A percentile compares a stretch with the other conserved stretches of the same genome.
Evolutionary conservation across 2,888 invertebrate species (phyloP).

Genomic region (Epistrophella euchroma): DNA sequence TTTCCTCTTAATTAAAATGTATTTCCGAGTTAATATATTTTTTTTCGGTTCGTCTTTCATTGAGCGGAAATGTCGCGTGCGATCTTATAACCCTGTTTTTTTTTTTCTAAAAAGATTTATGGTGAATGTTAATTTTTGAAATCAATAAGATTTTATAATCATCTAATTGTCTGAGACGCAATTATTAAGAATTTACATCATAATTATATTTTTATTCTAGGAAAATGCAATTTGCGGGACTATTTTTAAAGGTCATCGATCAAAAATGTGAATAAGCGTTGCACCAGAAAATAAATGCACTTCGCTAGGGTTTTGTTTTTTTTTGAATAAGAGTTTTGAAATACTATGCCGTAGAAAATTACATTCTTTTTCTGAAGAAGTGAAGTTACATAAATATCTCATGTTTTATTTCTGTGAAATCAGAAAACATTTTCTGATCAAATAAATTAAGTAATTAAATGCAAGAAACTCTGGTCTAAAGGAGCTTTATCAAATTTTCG

Average conservation of each 20-base stretch:
- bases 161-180: constrained; percentile 16
- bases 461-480: not conserved
- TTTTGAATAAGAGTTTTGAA: not conserved
- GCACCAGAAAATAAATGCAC: no score
- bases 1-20: constrained; percentile 9
- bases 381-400: no score
- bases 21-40: not conserved
- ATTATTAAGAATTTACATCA: constrained; percentile 13
- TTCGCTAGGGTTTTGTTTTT: not conserved
- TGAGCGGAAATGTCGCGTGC: constrained; percentile 38
- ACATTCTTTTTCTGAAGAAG: no score
- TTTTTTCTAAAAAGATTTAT: not conserved
- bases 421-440: no score
- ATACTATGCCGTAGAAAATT: not conserved
- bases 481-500: not conserved
- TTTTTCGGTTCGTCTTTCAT: not conserved
- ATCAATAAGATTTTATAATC: not conserved
- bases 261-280: not conserved
- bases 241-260: constrained; percentile 1
- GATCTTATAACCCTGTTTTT: constrained; percentile 48
- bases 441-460: no score
- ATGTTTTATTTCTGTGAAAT: no score
- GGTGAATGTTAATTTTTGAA: not conserved
- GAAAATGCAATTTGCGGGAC: not conserved
- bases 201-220: not conserved